A percentile compares a stretch with the other conserved stretches of the same genome.
phyloP scores from a whole-genome alignment of 2,113 vertebrate species.

The Hypanus sabinus region DNA sequence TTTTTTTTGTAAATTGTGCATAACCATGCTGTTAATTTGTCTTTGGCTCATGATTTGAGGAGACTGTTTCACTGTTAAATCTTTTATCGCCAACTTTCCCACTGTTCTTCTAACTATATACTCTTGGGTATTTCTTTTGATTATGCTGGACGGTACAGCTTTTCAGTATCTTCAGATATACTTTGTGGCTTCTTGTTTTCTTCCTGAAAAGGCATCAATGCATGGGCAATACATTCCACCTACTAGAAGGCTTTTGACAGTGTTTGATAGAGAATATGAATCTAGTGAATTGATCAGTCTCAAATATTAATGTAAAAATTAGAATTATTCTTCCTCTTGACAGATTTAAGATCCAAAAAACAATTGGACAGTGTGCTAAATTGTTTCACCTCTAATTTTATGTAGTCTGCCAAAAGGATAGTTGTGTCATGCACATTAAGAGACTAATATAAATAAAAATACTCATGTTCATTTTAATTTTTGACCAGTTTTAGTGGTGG shows the following conservation, averaged over 20 bases:
- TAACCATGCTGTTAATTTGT: not conserved
- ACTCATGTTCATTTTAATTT: not conserved
- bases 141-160: not conserved
- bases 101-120: not conserved
- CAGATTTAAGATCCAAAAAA: not conserved
- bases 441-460: not conserved
- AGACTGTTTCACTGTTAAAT: not conserved
- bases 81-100: not conserved
- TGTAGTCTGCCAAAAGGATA: not conserved
- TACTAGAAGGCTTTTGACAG: not conserved
- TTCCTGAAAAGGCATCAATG: not conserved
- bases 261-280: not conserved
- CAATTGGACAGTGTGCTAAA: not conserved
- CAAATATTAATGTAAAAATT: not conserved
- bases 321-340: not conserved
- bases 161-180: not conserved
- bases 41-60: not conserved
- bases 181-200: not conserved
- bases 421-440: not conserved
- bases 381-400: not conserved
- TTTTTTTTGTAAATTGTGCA: not conserved
- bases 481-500: not conserved
- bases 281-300: not conserved
- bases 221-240: not conserved
- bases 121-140: not conserved